Evolutionary conservation across 2,113 vertebrate genomes (phyloP).

Genomic region (Dunckerocampus dactyliophorus): DNA sequence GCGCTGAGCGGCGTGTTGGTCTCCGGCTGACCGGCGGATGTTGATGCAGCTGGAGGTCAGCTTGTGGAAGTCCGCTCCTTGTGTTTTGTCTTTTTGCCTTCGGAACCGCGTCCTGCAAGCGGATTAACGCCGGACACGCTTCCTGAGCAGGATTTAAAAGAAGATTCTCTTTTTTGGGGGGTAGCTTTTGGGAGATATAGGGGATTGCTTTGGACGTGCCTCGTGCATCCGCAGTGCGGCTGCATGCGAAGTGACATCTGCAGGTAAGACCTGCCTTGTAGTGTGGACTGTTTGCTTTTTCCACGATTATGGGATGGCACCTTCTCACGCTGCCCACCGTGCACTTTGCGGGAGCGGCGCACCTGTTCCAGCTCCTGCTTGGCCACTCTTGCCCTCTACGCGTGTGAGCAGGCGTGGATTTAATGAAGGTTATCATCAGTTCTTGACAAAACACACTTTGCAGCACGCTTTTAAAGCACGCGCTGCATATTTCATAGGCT

Average conservation of each 20-base stretch:
- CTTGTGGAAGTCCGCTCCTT: constrained; percentile 38
- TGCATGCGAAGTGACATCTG: constrained; percentile 71
- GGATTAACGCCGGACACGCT: constrained; percentile 63
- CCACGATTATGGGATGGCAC: not conserved
- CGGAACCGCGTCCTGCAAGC: constrained; percentile 49
- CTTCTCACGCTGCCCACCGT: too few species aligned
- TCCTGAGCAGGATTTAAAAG: constrained; percentile 50
- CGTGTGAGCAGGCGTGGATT: not conserved
- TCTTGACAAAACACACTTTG: not conserved
- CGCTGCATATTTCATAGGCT: not conserved
- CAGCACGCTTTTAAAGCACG: not conserved
- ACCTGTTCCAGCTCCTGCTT: not conserved
- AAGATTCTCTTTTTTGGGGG: constrained; percentile 47
- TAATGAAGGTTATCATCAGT: too few species aligned
- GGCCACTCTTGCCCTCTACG: too few species aligned
- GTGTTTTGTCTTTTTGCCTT: not conserved
- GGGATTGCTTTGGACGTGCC: constrained; percentile 66
- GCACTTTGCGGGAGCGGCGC: not conserved
- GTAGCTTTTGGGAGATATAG: constrained; percentile 39
- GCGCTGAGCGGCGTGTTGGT: constrained; percentile 56
- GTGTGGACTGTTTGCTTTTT: too few species aligned
- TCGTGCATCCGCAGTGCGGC: constrained; percentile 78
- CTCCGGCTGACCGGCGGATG: constrained; percentile 62
- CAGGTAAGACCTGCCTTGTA: constrained; percentile 47
- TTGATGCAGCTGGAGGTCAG: constrained; percentile 64